Base-by-base conservation (phyloP, 2,888 invertebrate species). In the Seira musarum region DNA sequence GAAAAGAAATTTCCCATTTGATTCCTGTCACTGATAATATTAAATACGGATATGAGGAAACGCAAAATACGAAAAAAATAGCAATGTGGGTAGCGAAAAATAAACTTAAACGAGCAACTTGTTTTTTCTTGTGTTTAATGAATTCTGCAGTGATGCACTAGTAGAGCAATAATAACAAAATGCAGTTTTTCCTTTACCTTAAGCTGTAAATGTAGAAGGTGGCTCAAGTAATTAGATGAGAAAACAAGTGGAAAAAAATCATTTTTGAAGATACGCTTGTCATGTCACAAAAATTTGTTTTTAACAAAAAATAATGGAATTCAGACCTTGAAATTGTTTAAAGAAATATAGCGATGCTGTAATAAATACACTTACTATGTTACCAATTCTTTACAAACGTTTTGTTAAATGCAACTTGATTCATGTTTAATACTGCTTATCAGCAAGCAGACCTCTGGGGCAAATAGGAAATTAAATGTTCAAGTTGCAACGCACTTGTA, bases 11-110 rank as follows among this genome's bases (percentile, higher is more conserved):
- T 66, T 78, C 71, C 67, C 79, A 79, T 79, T 79, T 79, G 79
- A 79, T 79, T 79, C 79, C 79, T 79, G 79, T 79, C 79, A 79
- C 79, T 79, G 79, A 79, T 79, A 79, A 64, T 22, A 64, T 63
- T 40, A 79, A 70, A 78, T 78, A 72, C 78, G 78, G 71, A 78
- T 78, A 71, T 72, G 72, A 78, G 71, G 71, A 78, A 78, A 72
- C 61, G 6, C 40, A 8, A 40, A 77, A 22, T n/a, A 57, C 40
- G n/a, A n/a, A n/a, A n/a, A n/a, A 35, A 63, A 49, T 65, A 53
- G 24, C 24, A 22, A 77, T n/a, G 40, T 60, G 49, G 49, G 70
- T 53, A 64, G 69, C 68, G 64, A 77, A 70, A 69, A 63, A 21
- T 30, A 17, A 64, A n/a, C n/a, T 6, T 15, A n/a, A 10, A 60